Conservation (phyloP, 2,797 vertebrate species). For the Enteromius anoplus region DNA sequence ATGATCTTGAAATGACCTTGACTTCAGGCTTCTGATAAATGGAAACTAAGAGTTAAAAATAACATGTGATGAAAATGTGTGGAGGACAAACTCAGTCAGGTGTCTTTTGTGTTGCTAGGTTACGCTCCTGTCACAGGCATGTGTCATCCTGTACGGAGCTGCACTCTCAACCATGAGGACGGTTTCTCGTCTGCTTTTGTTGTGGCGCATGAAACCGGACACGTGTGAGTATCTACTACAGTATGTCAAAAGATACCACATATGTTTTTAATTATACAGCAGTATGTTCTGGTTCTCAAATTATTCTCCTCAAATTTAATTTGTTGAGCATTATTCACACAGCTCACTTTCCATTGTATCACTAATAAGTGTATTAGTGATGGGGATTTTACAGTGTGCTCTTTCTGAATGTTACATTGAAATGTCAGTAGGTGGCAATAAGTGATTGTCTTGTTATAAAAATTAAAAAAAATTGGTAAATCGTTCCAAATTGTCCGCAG, state of each 20-base stretch:
- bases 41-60: background rate
- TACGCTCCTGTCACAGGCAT: constrained; percentile 98
- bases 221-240: constrained; percentile 87
- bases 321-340: background rate
- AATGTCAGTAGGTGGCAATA: background rate
- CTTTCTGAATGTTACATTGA: background rate
- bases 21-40: background rate
- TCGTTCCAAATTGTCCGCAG: background rate
- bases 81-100: constrained; percentile 1
- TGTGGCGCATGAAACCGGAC: constrained; percentile 97
- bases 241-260: background rate
- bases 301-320: background rate
- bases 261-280: background rate
- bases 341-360: background rate
- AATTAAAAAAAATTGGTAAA: background rate
- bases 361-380: background rate
- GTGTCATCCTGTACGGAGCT: constrained; percentile 97
- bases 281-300: background rate
- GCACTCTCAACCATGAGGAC: constrained; percentile 97
- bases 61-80: background rate
- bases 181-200: constrained; percentile 98
- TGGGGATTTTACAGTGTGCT: background rate
- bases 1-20: constrained; percentile 5
- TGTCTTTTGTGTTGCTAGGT: constrained; percentile 73
- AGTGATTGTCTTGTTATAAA: background rate